phyloP scores from a whole-genome alignment of 2,797 vertebrate species.

The Odontamblyopus lacepedii region DNA sequence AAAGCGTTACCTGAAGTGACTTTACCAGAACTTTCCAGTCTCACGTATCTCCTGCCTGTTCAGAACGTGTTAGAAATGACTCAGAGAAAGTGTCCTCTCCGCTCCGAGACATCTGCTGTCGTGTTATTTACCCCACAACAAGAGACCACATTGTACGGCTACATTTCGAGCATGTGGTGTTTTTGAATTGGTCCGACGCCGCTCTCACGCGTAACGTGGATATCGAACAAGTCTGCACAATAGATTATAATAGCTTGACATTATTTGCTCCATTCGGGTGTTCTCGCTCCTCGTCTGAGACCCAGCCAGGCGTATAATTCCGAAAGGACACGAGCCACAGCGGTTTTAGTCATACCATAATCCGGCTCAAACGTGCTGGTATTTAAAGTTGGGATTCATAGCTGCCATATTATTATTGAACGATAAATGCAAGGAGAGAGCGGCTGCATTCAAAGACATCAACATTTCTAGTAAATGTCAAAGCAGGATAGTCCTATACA shows the following conservation, averaged over 20 bases:
- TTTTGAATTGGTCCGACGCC: not conserved
- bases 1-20: not conserved
- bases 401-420: not conserved
- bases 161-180: conserved; percentile 7
- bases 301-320: not conserved
- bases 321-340: not conserved
- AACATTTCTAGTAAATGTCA: not conserved
- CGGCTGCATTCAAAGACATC: not conserved
- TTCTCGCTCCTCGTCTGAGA: not conserved
- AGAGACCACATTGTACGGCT: not conserved
- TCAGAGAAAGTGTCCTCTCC: not conserved
- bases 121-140: not conserved
- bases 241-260: not conserved
- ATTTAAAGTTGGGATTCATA: not conserved
- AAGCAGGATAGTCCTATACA: too few species aligned
- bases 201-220: not conserved
- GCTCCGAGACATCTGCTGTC: not conserved
- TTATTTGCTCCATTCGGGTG: not conserved
- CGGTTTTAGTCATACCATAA: conserved; percentile 4
- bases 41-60: not conserved
- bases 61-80: not conserved
- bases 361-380: not conserved
- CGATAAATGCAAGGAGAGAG: not conserved
- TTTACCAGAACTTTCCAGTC: not conserved
- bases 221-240: not conserved